A percentile compares a stretch with the other conserved stretches of the same genome.
Evolutionary conservation across 2,797 vertebrate species (phyloP).

Genomic region (Onychomys leucogaster): DNA sequence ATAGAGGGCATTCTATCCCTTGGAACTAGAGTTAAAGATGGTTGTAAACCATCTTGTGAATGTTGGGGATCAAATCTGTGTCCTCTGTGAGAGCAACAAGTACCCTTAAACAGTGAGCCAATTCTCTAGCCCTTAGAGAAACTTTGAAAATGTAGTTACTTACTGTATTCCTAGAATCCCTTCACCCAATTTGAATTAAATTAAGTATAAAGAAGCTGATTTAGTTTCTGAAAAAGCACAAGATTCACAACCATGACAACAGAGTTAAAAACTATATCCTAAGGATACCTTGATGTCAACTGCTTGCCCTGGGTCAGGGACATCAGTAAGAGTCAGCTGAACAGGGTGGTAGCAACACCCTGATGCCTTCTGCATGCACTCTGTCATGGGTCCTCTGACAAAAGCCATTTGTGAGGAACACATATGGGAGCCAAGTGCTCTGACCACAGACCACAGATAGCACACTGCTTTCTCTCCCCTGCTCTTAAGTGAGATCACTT

Average conservation of each 20-base stretch:
- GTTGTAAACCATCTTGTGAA: background rate
- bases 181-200: slow-evolving; percentile 5
- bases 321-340: slow-evolving; percentile 43
- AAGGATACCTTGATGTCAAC: slow-evolving; percentile 33
- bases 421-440: slow-evolving; percentile 34
- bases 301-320: slow-evolving; percentile 46
- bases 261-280: background rate
- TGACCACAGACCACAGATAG: slow-evolving; percentile 76
- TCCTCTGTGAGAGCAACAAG: background rate
- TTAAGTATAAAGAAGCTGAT: slow-evolving; percentile 30
- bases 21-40: background rate
- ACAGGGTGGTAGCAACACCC: background rate
- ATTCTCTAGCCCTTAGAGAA: background rate
- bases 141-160: background rate
- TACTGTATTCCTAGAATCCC: background rate
- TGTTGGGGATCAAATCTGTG: background rate
- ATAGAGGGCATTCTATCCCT: background rate
- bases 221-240: slow-evolving; percentile 56
- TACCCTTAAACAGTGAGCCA: background rate
- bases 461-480: slow-evolving; percentile 68
- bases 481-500: slow-evolving; percentile 67
- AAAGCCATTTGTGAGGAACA: slow-evolving; percentile 72
- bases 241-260: background rate
- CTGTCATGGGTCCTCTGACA: slow-evolving; percentile 72
- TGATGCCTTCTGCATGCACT: slow-evolving; percentile 54